phyloP scores from a whole-genome alignment of 2,797 vertebrate species.

The Sebastes iracundus region DNA sequence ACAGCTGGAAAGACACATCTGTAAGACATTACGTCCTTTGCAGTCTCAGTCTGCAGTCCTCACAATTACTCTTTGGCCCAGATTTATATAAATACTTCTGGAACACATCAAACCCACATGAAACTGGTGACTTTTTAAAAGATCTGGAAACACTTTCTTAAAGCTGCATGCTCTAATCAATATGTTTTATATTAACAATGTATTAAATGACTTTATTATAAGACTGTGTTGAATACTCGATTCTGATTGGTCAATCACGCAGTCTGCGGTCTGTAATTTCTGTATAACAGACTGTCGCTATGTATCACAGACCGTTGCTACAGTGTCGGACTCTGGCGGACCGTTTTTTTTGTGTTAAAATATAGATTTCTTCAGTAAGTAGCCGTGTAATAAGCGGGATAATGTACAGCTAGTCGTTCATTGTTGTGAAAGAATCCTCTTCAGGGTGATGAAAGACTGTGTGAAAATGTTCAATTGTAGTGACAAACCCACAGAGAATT shows the following conservation, averaged over 20 bases:
- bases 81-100: constrained; percentile 28
- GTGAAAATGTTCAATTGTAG: not conserved
- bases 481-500: not conserved
- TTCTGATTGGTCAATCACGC: no score
- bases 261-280: no score
- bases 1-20: constrained; percentile 47
- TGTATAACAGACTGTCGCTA: no score
- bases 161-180: constrained; percentile 23
- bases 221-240: no score
- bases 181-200: not conserved
- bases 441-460: not conserved
- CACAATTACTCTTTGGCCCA: constrained; percentile 25
- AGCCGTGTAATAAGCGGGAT: no score
- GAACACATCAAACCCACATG: constrained; percentile 32
- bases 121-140: not conserved
- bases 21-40: constrained; percentile 33
- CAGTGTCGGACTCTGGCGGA: no score
- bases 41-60: constrained; percentile 15
- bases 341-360: no score
- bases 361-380: no score
- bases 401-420: no score
- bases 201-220: not conserved
- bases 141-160: constrained; percentile 15
- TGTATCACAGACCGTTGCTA: not conserved
- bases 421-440: no score